Base-by-base conservation (phyloP, 2,113 vertebrate species). In the Lophochroa leadbeateri region DNA sequence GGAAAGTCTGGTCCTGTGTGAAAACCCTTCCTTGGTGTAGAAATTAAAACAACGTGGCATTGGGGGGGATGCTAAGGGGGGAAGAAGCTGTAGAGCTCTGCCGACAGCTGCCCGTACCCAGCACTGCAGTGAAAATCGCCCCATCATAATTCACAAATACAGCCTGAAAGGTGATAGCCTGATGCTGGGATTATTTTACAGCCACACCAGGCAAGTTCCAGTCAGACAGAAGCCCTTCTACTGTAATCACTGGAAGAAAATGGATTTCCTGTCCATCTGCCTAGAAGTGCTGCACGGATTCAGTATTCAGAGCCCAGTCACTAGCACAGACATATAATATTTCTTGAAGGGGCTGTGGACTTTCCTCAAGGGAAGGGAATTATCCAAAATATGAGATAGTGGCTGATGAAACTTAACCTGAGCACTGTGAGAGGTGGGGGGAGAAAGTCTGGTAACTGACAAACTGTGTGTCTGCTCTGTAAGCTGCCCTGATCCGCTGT, bases 201-300 rank as follows among this genome's bases (percentile, higher is more conserved):
- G 97, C 92, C 96, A 94, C 67, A 39, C 31, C 28, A 29, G 96
- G 78, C 78, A 87, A 96, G 93, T 94, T 92, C 68, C 88, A 92
- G 93, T 69, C 97, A 98, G 98, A 98, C 97, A 82, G 91, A 97
- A 98, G 97, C 97, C 82, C 88, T 96, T 95, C 69, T 78, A 92
- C 95, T 92, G 86, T 91, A 97, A 97, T 94, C 91, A 81, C 82
- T 93, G 97, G 68, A 82, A 96, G 97, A 86, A 98, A 90, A 94
- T 95, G 98, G 96, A 98, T 98, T 98, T 98, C 98, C 98, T 98
- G 98, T 97, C 97, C 94, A 81, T 91, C 78, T 80, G 63, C 69
- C 78, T 8, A 0, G 39, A 74, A 81, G 77, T 27, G 85, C 75
- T 67, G 29, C 43, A 9, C 9, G 27, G 74, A 69, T 86, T 21